Base-by-base conservation (phyloP, 64 coral and sea anemone species). In the Montipora foliosa region DNA sequence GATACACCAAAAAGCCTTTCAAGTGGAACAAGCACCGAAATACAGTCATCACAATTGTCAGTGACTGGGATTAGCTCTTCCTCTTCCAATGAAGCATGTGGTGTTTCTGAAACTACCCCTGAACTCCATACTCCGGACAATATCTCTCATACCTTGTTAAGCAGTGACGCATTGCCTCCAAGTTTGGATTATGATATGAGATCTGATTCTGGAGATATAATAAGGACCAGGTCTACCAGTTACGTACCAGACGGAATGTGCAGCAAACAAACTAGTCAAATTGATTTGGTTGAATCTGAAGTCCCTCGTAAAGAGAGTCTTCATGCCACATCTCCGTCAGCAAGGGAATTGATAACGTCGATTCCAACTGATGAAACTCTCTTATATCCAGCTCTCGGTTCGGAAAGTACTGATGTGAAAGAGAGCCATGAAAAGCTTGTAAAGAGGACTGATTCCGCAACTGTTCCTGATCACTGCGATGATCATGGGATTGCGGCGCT, bases 21-120 rank as follows among this genome's bases (percentile, higher is more conserved):
- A 19, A 84, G 60, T 67, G 59, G 60, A 67, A 46, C 59, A 84
- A 84, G 55, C n/a, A 29, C 60, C 62, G 60, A 84, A 19, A 58
- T 84, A 6, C 11, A 45, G 37, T 84, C 81, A 5, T 67, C 81
- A 67, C 25, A 67, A 67, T 84, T 59, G 58, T 84, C 81, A 2
- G 24, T 84, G 81, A 84, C 81, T 13, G 81, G 59, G 59, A 84
- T 84, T 64, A 84, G 81, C 60, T 84, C 44, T 19, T 19, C 81
- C 6, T 84, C 81, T 84, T 84, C 59, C 81, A 84, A 67, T 84
- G 81, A 67, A 44, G 60, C 24, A 13, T 64, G 62, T 8, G 15
- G 60, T 47, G 55, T 84, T 46, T 84, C 13, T 6, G 81, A 80
- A 8, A 25, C 10, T 22, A 52, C 58, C 50, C 4, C 24, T 9